Evolutionary conservation across 2,113 vertebrate species (phyloP).

Genomic region (Chrysochloris asiatica): DNA sequence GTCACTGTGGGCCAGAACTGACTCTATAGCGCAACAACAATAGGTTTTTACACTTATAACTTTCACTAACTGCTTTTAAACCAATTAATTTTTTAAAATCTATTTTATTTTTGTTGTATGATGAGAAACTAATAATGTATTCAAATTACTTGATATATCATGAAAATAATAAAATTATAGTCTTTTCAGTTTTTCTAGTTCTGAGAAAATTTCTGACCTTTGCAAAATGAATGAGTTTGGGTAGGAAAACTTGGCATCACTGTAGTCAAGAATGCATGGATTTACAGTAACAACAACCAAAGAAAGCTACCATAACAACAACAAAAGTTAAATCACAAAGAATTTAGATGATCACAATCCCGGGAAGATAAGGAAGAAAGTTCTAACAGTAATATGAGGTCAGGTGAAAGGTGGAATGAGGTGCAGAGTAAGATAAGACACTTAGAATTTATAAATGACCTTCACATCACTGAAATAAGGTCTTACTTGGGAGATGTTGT

Average conservation of each 20-base stretch:
- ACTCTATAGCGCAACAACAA: no score
- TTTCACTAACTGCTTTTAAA: not conserved
- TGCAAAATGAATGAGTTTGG: not conserved
- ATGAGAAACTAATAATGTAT: not conserved
- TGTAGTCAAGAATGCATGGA: not conserved
- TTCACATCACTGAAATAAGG: not conserved
- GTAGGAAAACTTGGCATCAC: not conserved
- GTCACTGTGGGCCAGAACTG: no score
- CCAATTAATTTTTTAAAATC: not conserved
- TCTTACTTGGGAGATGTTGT: not conserved
- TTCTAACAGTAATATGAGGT: not conserved
- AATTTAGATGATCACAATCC: not conserved
- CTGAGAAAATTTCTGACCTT: not conserved
- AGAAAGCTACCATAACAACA: no score
- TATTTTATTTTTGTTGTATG: not conserved
- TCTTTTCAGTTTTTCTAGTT: not conserved
- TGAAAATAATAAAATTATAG: not conserved
- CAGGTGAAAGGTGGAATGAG: no score
- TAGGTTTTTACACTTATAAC: no score
- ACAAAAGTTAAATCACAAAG: no score
- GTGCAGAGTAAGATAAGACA: not conserved
- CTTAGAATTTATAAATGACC: not conserved
- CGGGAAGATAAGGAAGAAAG: not conserved
- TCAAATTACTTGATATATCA: not conserved
- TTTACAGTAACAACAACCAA: not conserved